phyloP scores from a whole-genome alignment of 2,113 vertebrate genomes.

The Hippocampus zosterae region DNA sequence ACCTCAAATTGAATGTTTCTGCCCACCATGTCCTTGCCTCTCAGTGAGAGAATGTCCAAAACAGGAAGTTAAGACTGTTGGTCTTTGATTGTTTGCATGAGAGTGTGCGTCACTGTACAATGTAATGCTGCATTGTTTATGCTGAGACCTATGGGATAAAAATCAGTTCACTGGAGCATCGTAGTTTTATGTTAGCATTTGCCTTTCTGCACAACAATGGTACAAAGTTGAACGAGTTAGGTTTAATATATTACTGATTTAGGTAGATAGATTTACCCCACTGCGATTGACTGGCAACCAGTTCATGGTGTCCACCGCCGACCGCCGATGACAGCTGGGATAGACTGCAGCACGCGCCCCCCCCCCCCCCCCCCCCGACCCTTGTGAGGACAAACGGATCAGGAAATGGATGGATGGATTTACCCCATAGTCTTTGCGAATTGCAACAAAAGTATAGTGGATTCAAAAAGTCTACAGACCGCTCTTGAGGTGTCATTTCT shows the following conservation, averaged over 20 bases:
- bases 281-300: too few relatives aligned
- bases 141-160: constrained; percentile 10
- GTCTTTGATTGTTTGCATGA: constrained; percentile 35
- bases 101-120: constrained; percentile 21
- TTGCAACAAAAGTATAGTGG: neutral
- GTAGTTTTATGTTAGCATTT: neutral
- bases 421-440: neutral
- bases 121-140: constrained; percentile 29
- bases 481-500: too few relatives aligned
- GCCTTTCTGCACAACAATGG: neutral
- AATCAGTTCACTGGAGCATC: neutral
- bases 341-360: too few relatives aligned
- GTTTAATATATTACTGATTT: neutral
- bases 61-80: constrained; percentile 62
- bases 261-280: neutral
- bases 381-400: too few relatives aligned
- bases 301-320: too few relatives aligned
- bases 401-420: too few relatives aligned
- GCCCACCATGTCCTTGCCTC: constrained; percentile 18
- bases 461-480: neutral
- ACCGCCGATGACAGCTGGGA: too few relatives aligned
- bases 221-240: too few relatives aligned
- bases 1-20: constrained; percentile 1
- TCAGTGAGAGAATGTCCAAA: constrained; percentile 41
- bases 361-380: too few relatives aligned